Evolutionary conservation across 64 coral and sea anemone genomes (phyloP).

Genomic region (Montipora foliosa): DNA sequence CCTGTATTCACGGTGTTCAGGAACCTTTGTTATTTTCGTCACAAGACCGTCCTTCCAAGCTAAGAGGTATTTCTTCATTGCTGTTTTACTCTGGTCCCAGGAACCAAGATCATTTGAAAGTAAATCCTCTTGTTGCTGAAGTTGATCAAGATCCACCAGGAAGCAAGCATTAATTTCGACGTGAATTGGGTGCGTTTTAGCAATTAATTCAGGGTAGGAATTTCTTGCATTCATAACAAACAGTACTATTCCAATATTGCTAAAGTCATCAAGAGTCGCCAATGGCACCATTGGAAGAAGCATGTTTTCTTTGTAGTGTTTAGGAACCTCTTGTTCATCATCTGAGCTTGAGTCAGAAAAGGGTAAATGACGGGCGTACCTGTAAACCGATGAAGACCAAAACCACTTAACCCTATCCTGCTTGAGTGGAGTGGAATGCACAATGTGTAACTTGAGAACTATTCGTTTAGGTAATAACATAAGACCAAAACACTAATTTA

Average conservation of each 20-base stretch:
- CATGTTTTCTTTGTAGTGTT: conserved; percentile 27
- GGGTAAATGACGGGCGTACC: conserved; percentile 32
- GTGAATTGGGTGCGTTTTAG: conserved; percentile 29
- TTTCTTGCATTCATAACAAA: conserved; percentile 39
- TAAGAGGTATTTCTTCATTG: conserved; percentile 38
- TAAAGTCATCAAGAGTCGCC: not conserved
- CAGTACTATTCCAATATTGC: not conserved
- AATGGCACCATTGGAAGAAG: conserved; percentile 11
- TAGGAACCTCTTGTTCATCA: conserved; percentile 27
- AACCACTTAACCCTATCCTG: too few species aligned
- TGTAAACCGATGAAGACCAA: not conserved
- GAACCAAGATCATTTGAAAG: conserved; percentile 64
- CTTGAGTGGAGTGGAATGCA: too few species aligned
- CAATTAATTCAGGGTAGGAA: conserved; percentile 9
- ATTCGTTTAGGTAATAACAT: too few species aligned
- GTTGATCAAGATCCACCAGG: conserved; percentile 48
- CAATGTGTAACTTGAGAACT: too few species aligned
- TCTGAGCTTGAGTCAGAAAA: conserved; percentile 7
- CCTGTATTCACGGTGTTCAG: not conserved
- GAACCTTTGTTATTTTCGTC: conserved; percentile 9
- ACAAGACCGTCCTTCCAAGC: not conserved
- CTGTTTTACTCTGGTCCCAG: conserved; percentile 62
- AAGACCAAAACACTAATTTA: too few species aligned
- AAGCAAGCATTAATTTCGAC: conserved; percentile 58
- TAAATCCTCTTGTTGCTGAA: conserved; percentile 57